Evolutionary conservation across 1,140 invertebrate genomes (phyloP).

Genomic region (Hyposmocoma kahamanoa): DNA sequence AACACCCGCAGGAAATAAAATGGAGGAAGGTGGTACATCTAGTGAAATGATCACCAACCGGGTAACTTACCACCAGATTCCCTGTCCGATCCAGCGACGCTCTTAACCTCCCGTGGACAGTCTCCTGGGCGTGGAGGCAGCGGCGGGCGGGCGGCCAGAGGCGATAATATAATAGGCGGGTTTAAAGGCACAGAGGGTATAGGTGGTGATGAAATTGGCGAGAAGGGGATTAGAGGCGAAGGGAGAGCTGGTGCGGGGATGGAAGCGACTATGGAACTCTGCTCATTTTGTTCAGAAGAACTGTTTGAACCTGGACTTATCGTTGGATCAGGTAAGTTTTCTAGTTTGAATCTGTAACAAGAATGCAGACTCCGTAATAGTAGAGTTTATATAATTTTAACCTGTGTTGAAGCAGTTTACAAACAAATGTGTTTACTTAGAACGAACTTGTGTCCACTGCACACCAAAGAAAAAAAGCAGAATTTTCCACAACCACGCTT

Average conservation of each 20-base stretch:
- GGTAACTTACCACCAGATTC: slow-evolving; percentile 43
- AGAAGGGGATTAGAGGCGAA: slow-evolving; percentile 14
- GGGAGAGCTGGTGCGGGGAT: slow-evolving; percentile 14
- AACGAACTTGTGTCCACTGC: no score
- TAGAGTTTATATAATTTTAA: no score
- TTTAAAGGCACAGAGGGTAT: slow-evolving; percentile 16
- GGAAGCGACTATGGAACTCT: slow-evolving; percentile 56
- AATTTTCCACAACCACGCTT: no score
- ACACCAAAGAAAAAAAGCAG: no score
- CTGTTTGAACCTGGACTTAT: slow-evolving; percentile 66
- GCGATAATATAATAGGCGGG: slow-evolving; percentile 32
- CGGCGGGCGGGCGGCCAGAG: slow-evolving; percentile 40
- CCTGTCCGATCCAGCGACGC: slow-evolving; percentile 35
- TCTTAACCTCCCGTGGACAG: slow-evolving; percentile 49
- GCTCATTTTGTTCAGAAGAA: slow-evolving; percentile 63
- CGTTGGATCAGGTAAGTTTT: slow-evolving; percentile 55
- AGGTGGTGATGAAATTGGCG: slow-evolving; percentile 27
- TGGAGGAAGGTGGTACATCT: no score
- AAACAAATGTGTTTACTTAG: no score
- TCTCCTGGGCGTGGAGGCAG: slow-evolving; percentile 41
- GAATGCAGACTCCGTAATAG: no score
- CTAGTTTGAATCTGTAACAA: slow-evolving; percentile 60
- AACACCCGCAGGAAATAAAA: no score
- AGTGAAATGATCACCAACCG: no score
- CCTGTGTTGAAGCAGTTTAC: no score